A percentile compares a stretch with the other conserved stretches of the same genome.
Evolutionary conservation across 1,140 invertebrate genomes (phyloP).

Genomic region (Dufourea novaeangliae): DNA sequence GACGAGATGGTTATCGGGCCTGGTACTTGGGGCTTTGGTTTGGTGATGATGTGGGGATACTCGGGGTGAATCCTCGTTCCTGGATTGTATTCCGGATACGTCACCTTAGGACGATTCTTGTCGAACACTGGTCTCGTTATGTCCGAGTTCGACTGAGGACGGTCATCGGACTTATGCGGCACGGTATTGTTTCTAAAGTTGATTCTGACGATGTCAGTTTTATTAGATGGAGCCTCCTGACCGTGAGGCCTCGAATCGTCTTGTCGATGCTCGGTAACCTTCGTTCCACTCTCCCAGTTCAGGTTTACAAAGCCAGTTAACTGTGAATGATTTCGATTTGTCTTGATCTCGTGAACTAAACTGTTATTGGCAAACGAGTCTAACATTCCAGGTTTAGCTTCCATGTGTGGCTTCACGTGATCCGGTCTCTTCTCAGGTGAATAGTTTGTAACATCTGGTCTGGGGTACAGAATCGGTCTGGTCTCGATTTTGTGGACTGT

Average conservation of each 20-base stretch:
- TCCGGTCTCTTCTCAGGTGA: conserved; percentile 37
- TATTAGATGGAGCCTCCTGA: neutral
- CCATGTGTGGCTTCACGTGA: neutral
- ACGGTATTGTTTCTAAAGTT: conserved; percentile 19
- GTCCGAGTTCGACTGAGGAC: neutral
- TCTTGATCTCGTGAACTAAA: conserved; percentile 11
- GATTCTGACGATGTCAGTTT: neutral
- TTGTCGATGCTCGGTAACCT: neutral
- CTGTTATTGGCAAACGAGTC: conserved; percentile 40
- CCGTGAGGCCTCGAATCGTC: neutral
- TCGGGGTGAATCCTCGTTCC: conserved; percentile 72
- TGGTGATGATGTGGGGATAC: conserved; percentile 77
- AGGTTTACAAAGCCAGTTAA: conserved; percentile 18
- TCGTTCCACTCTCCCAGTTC: conserved; percentile 31
- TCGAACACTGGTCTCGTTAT: neutral
- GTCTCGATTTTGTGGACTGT: conserved; percentile 39
- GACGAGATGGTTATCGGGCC: conserved; percentile 73
- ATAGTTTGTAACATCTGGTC: conserved; percentile 60
- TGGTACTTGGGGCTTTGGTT: conserved; percentile 73
- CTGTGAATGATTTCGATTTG: conserved; percentile 21
- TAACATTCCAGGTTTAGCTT: conserved; percentile 3
- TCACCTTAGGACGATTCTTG: conserved; percentile 16
- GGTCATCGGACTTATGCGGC: conserved; percentile 2
- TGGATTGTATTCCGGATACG: conserved; percentile 49
- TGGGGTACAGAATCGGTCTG: conserved; percentile 46